Evolutionary conservation across 2,113 vertebrate species (phyloP).

Genomic region (Meriones unguiculatus): DNA sequence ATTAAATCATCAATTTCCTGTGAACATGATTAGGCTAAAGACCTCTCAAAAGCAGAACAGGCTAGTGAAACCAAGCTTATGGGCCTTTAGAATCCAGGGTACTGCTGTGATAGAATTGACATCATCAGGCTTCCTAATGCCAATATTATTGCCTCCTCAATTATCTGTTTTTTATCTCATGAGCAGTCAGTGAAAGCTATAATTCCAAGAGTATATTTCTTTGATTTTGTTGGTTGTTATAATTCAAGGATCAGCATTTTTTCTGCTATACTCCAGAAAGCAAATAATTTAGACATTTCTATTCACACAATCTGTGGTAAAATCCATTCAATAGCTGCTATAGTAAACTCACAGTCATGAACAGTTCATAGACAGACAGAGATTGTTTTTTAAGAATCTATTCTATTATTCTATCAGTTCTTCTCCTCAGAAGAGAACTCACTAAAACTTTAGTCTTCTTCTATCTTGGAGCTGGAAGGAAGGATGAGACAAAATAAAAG

Average conservation of each 20-base stretch:
- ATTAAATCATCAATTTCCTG: background rate
- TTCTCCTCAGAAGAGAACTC: background rate
- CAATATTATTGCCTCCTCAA: background rate
- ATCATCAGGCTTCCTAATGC: too few species aligned
- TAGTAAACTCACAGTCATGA: background rate
- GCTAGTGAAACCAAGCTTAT: background rate
- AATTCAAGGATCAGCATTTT: background rate
- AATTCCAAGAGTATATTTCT: background rate
- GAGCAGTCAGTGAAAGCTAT: background rate
- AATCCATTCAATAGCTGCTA: background rate
- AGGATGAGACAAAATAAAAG: background rate
- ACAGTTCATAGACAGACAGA: background rate
- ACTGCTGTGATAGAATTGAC: background rate
- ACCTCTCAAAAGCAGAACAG: background rate
- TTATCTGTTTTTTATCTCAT: background rate
- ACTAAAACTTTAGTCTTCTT: background rate
- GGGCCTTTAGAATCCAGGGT: background rate
- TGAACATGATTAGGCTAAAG: background rate
- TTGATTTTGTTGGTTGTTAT: background rate
- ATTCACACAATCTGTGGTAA: background rate
- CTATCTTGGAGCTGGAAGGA: background rate
- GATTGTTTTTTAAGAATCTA: too few species aligned
- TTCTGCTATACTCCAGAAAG: background rate
- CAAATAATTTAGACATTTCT: background rate
- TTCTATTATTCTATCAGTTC: background rate